phyloP scores from a whole-genome alignment of 2,113 vertebrate species.

The Callithrix jacchus region DNA sequence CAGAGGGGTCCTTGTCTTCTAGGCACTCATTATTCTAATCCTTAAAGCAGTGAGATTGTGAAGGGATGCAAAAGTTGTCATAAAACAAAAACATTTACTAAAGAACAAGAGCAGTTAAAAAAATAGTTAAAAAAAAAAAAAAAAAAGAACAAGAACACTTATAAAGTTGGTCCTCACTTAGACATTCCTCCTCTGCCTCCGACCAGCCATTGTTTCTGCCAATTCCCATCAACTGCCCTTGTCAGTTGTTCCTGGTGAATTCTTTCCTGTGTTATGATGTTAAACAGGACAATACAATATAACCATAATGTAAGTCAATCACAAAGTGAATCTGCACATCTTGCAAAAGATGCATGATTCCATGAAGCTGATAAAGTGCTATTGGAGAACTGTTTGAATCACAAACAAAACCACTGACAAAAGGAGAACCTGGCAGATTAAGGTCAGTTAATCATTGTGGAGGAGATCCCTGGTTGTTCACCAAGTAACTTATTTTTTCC shows the following conservation, averaged over 20 bases:
- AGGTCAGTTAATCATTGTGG: not conserved
- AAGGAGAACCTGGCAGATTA: not conserved
- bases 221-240: slow-evolving; percentile 9
- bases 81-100: slow-evolving; percentile 9
- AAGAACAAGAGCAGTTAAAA: slow-evolving; percentile 55
- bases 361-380: not conserved
- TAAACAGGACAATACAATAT: not conserved
- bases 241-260: not conserved
- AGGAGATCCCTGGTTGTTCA: not conserved
- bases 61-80: slow-evolving; percentile 9
- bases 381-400: not conserved
- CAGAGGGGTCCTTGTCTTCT: not conserved
- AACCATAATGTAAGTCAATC: slow-evolving; percentile 5
- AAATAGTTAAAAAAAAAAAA: not conserved
- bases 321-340: not conserved
- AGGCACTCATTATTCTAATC: not conserved
- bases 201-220: not conserved
- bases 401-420: slow-evolving; percentile 9
- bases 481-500: not conserved
- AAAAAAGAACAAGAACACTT: slow-evolving; percentile 10
- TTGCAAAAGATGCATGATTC: slow-evolving; percentile 33
- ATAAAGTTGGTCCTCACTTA: slow-evolving; percentile 24
- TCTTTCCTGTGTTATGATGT: not conserved
- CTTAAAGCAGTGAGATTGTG: not conserved
- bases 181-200: not conserved